A percentile compares a stretch with the other conserved stretches of the same genome.
These are phyloP conservation scores for Muntiacus reevesi DNA, from an alignment of 2,113 vertebrate species.

Conservation along the genomic window DNA sequence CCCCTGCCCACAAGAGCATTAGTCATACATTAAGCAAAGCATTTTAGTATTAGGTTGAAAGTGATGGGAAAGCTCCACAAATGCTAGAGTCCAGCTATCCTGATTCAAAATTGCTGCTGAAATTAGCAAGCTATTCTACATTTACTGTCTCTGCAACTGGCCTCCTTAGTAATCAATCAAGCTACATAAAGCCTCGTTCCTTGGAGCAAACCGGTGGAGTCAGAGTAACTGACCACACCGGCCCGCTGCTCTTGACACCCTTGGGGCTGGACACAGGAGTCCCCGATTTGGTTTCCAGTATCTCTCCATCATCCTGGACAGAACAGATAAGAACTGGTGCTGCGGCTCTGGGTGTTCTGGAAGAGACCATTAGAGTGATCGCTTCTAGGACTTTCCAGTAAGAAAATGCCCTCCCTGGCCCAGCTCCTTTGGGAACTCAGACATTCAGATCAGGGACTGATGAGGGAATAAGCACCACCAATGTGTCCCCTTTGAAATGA, in stretches of 20 bases:
- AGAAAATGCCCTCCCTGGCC: rapidly evolving
- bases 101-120: neutral
- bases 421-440: neutral
- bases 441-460: too few relatives aligned
- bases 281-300: neutral
- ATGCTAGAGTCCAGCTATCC: neutral
- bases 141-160: neutral
- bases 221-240: rapidly evolving
- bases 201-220: rapidly evolving
- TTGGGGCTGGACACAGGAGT: neutral
- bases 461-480: neutral
- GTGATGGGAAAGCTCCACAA: neutral
- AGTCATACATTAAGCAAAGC: neutral
- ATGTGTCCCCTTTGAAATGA: neutral
- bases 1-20: neutral
- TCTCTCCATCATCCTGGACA: neutral
- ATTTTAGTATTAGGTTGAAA: neutral
- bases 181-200: neutral
- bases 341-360: neutral
- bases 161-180: neutral
- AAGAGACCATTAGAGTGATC: neutral
- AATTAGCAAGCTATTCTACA: neutral
- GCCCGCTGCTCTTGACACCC: rapidly evolving
- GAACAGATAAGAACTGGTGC: neutral
- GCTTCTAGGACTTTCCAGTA: neutral